These are phyloP conservation scores for Pipa parva DNA, from an alignment of 2,113 vertebrate species.

Conservation along the genomic window DNA sequence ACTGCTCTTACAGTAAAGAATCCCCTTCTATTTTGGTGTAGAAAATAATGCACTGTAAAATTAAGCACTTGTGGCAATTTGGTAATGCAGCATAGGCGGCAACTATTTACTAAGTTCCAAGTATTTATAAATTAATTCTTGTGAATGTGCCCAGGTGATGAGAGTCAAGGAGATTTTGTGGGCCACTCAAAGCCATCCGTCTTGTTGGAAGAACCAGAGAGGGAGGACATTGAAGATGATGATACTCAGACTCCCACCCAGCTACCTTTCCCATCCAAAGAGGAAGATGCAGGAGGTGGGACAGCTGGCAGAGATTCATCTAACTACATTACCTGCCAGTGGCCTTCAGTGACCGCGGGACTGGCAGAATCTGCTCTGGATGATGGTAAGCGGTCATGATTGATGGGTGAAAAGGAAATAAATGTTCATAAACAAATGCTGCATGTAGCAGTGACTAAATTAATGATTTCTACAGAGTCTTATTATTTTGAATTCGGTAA, in stretches of 20 bases:
- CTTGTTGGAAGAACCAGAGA: slow-evolving; percentile 25
- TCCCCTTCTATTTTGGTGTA: too few species aligned
- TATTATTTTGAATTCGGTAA: too few species aligned
- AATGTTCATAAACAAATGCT: neutral
- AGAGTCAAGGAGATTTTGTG: neutral
- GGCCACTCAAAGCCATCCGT: neutral
- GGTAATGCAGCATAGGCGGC: too few species aligned
- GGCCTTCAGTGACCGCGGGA: neutral
- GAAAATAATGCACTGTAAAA: too few species aligned
- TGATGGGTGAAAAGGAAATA: too few species aligned
- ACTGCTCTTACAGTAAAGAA: too few species aligned
- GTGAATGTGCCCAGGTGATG: slow-evolving; percentile 8
- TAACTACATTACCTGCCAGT: slow-evolving; percentile 30
- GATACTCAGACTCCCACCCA: slow-evolving; percentile 18
- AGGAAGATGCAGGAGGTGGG: neutral
- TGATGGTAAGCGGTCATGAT: slow-evolving; percentile 56
- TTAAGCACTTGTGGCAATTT: too few species aligned
- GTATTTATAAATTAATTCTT: neutral
- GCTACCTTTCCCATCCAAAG: neutral
- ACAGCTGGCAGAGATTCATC: neutral
- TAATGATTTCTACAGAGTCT: too few species aligned
- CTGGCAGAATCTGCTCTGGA: slow-evolving; percentile 61
- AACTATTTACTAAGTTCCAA: too few species aligned
- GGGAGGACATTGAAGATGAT: slow-evolving; percentile 38
- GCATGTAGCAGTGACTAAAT: too few species aligned